Percentiles rank a stretch among this genome's conserved stretches.
phyloP scores from a whole-genome alignment of 2,113 vertebrate species.

The Nestor notabilis region DNA sequence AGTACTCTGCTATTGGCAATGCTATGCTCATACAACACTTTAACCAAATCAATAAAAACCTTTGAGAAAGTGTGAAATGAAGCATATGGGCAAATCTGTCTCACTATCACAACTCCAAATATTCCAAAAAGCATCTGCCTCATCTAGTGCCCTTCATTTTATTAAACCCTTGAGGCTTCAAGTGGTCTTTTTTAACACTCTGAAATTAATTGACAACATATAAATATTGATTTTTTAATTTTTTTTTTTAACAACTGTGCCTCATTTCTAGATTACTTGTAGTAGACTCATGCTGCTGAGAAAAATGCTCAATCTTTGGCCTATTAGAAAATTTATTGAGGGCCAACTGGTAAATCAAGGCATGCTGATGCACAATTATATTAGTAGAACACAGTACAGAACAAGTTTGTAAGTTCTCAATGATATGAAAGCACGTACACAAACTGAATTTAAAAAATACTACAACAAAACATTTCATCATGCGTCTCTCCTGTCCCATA shows the following conservation, averaged over 20 bases:
- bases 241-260: not conserved
- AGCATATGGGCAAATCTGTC: conserved; percentile 40
- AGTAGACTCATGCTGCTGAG: not conserved
- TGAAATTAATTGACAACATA: not conserved
- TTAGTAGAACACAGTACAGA: not conserved
- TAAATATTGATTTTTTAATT: not conserved
- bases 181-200: not conserved
- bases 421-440: not conserved
- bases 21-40: not conserved
- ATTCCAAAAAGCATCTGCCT: conserved; percentile 34
- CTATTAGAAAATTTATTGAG: not conserved
- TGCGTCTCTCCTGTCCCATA: not conserved
- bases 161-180: not conserved
- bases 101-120: conserved; percentile 2
- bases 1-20: conserved; percentile 32
- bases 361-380: not conserved
- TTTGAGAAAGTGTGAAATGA: conserved; percentile 38
- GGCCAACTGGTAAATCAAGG: not conserved
- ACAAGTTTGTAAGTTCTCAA: not conserved
- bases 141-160: not conserved
- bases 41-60: conserved; percentile 35
- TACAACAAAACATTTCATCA: not conserved
- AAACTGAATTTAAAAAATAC: not conserved
- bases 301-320: not conserved
- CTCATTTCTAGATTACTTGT: not conserved